These are phyloP conservation scores for Noctua comes DNA, from an alignment of 2,888 invertebrate genomes.

Conservation along the genomic window DNA sequence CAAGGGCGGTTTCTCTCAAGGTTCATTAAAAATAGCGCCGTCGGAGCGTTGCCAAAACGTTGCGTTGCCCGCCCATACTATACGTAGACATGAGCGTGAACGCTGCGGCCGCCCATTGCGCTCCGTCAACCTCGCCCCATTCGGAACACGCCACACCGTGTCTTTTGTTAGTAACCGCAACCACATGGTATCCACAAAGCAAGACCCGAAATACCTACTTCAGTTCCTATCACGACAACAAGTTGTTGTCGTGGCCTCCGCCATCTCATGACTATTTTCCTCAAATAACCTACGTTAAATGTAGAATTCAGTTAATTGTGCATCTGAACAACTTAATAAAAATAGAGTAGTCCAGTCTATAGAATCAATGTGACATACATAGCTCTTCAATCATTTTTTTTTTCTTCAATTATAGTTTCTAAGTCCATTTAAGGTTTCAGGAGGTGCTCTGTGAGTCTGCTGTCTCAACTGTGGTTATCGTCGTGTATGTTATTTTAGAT, in stretches of 20 bases:
- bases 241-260: background rate
- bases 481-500: background rate
- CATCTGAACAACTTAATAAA: background rate
- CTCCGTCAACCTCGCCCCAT: conserved; percentile 79
- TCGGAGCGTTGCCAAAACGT: conserved; percentile 88
- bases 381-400: background rate
- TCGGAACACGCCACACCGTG: conserved; percentile 70
- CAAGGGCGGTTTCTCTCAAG: conserved; percentile 89
- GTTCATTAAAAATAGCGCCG: conserved; percentile 88
- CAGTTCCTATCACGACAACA: background rate
- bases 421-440: background rate
- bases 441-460: background rate
- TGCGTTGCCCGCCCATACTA: conserved; percentile 84
- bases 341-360: background rate
- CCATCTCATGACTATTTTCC: background rate
- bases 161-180: conserved; percentile 48
- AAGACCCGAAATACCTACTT: conserved; percentile 5
- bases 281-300: background rate
- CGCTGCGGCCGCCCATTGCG: conserved; percentile 73
- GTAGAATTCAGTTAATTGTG: background rate
- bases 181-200: conserved; percentile 28
- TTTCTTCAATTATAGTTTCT: background rate
- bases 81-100: conserved; percentile 73
- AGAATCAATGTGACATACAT: background rate
- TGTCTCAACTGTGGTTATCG: background rate